Conservation (phyloP, 2,888 invertebrate species). For the Cartodere bifasciata region DNA sequence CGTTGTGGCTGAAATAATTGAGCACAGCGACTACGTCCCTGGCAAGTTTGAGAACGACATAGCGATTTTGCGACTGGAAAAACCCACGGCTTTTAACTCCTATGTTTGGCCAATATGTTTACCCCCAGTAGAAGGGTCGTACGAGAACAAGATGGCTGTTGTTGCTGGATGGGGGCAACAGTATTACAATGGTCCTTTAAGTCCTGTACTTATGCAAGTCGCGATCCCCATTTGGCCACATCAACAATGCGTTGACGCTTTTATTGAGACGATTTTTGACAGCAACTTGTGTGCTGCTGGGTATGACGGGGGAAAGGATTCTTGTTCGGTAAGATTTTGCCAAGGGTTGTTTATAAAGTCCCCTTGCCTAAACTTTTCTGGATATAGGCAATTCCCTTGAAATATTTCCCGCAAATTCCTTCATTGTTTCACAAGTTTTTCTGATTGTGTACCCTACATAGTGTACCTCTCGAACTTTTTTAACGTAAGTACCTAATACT, state of each 20-base stretch:
- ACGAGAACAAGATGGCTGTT: constrained; percentile 48
- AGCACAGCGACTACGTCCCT: constrained; percentile 55
- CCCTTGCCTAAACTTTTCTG: no score
- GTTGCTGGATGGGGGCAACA: constrained; percentile 73
- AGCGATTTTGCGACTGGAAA: constrained; percentile 54
- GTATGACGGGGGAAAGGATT: constrained; percentile 64
- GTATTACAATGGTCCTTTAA: constrained; percentile 51
- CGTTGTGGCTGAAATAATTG: constrained; percentile 48
- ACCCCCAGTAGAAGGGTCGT: constrained; percentile 49
- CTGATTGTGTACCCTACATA: no score
- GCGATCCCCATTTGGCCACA: constrained; percentile 67
- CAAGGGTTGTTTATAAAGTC: no score
- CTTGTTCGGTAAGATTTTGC: constrained; percentile 54
- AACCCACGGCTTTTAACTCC: constrained; percentile 55
- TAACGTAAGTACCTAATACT: no score
- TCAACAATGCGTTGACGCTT: constrained; percentile 46
- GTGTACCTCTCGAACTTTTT: no score
- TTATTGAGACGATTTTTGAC: constrained; percentile 51
- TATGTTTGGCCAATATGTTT: constrained; percentile 80
- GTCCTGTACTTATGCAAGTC: constrained; percentile 58
- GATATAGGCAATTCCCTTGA: no score
- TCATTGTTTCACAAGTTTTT: no score
- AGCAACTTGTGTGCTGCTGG: constrained; percentile 67
- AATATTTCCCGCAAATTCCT: no score
- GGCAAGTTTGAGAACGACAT: constrained; percentile 65